Base-by-base conservation (phyloP, 2,113 vertebrate species). In the Orcinus orca region DNA sequence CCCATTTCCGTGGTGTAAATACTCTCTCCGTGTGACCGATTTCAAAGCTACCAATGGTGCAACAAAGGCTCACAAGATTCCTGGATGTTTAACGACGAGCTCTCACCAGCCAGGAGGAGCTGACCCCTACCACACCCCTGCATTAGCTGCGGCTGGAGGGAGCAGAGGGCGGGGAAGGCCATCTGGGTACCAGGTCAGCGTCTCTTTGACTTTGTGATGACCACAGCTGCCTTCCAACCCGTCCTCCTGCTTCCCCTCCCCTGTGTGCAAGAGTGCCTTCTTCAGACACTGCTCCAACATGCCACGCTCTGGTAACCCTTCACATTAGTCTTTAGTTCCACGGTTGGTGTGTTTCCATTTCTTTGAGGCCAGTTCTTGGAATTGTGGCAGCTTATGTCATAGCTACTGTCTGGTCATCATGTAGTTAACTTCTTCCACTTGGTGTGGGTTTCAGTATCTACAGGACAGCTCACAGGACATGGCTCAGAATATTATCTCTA, bases 11-110 rank as follows among this genome's bases (percentile, higher is more conserved):
- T 10, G 47, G 26, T 89, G 18, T 44, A 36, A 25, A 44, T 2
- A 41, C 70, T 33, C 58, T 33, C 58, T n/a, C 26, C 11, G 13
- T 18, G 55, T 14, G 55, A 77, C 33, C 5, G 2, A 7, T 60
- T 26, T 44, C 73, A 88, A 55, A 80, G 38, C 41, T 53, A 5
- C 12, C 18, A 4, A 3, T n/a, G 60, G 2, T 26, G 67, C 25
- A 31, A 13, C n/a, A 1, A 5, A 0, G 60, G 31, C 47, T 71
- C 36, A 3, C 23, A 38, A 17, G 1, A 4, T 3, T 4, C 55
- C 41, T 41, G 41, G 20, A 0, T 29, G 3, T 23, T 44, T 17
- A 18, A 15, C 70, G 15, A 4, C 12, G 8, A 55, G 20, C 29
- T 47, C 58, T 20, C 23, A 0, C 12, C 15, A 1, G 41, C 80